Conservation (phyloP, 2,888 invertebrate species). For the Epirrhoe tristata region DNA sequence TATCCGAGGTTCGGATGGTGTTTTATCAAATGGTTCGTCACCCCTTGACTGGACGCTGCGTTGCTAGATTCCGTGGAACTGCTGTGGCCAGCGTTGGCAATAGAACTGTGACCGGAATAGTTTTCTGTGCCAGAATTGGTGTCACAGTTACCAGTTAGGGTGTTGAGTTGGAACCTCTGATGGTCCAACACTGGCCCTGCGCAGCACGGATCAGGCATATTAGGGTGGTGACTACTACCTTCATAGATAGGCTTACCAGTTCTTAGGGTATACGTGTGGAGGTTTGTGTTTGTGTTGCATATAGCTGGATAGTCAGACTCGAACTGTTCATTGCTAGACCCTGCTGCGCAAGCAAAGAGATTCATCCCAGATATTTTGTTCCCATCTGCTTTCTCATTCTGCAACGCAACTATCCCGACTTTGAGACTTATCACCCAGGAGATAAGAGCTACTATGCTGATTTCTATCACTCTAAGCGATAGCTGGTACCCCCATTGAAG, state of each 20-base stretch:
- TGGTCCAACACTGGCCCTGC: constrained; percentile 76
- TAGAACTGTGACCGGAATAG: constrained; percentile 87
- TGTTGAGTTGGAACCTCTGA: constrained; percentile 81
- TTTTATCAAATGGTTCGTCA: constrained; percentile 81
- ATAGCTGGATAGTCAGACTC: constrained; percentile 94
- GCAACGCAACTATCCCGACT: constrained; percentile 84
- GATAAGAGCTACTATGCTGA: constrained; percentile 93
- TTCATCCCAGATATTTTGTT: constrained; percentile 91
- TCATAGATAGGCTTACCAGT: constrained; percentile 92
- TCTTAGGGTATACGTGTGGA: constrained; percentile 92
- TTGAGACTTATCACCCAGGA: constrained; percentile 94
- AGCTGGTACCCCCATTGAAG: constrained; percentile 97
- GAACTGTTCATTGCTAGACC: constrained; percentile 93
- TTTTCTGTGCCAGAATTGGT: constrained; percentile 87
- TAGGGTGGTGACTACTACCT: constrained; percentile 78
- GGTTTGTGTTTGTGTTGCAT: constrained; percentile 93
- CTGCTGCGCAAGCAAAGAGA: constrained; percentile 92
- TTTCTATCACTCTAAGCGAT: constrained; percentile 93
- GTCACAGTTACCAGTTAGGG: constrained; percentile 84
- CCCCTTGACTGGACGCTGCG: constrained; percentile 81
- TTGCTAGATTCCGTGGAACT: constrained; percentile 83
- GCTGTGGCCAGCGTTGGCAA: constrained; percentile 82
- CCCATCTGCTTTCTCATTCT: constrained; percentile 89
- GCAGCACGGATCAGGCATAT: constrained; percentile 74
- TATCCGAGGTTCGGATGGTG: constrained; percentile 79